Percentiles rank a stretch among this genome's conserved stretches.
phyloP scores from a whole-genome alignment of 35 echinoderm and acorn worm genomes.

The Anneissia japonica region DNA sequence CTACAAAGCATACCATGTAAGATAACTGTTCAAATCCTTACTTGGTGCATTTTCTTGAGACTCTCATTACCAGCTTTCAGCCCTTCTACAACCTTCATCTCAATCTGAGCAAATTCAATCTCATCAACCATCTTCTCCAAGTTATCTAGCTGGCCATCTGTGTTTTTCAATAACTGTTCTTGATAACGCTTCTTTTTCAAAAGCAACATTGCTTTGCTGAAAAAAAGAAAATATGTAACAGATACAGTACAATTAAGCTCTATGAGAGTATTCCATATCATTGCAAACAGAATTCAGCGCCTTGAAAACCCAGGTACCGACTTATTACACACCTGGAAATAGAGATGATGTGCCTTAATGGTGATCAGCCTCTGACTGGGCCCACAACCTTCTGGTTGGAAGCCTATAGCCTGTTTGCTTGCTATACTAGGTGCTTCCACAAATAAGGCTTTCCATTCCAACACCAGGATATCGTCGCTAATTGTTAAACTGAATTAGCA shows the following conservation, averaged over 20 bases:
- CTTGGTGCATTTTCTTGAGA: slow-evolving; percentile 97
- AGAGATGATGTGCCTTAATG: too few species aligned
- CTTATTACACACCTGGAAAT: neutral
- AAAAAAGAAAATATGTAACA: neutral
- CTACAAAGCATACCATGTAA: neutral
- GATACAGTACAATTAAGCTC: too few species aligned
- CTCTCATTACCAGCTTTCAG: slow-evolving; percentile 89
- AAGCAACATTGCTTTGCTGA: slow-evolving; percentile 64
- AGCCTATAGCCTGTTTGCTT: too few species aligned
- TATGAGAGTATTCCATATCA: neutral
- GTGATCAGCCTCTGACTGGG: too few species aligned
- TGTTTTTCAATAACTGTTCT: slow-evolving; percentile 74
- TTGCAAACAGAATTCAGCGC: neutral
- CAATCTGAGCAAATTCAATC: slow-evolving; percentile 93
- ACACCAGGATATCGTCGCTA: too few species aligned
- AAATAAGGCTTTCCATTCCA: too few species aligned
- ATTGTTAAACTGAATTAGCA: too few species aligned
- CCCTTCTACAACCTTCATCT: slow-evolving; percentile 77
- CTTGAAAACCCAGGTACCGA: neutral
- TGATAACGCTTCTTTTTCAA: slow-evolving; percentile 97
- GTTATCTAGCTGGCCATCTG: slow-evolving; percentile 79
- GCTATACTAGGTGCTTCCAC: too few species aligned
- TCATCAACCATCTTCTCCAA: slow-evolving; percentile 80
- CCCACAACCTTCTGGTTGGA: too few species aligned
- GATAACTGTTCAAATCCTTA: neutral